Conservation (phyloP, 2,113 vertebrate genomes). For the Atractosteus spatula region DNA sequence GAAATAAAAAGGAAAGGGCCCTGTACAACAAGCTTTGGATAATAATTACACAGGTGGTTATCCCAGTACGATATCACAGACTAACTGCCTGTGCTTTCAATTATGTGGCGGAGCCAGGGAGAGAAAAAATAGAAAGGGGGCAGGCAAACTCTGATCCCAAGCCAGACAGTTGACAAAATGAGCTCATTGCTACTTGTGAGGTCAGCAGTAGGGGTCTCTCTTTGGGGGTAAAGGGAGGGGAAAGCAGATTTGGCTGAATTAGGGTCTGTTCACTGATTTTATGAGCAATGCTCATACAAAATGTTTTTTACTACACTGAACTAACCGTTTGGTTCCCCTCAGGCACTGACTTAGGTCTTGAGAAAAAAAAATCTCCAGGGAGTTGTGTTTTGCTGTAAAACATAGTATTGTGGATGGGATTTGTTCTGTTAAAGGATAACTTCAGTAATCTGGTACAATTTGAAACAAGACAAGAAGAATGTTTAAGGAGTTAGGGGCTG, state of each 20-base stretch:
- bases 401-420: not conserved
- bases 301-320: conserved; percentile 25
- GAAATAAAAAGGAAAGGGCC: conserved; percentile 15
- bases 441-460: not conserved
- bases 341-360: conserved; percentile 2
- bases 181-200: conserved; percentile 33
- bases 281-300: not conserved
- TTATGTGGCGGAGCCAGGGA: conserved; percentile 15
- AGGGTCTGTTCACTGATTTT: conserved; percentile 19
- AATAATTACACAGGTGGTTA: conserved; percentile 29
- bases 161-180: conserved; percentile 34
- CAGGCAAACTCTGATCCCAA: conserved; percentile 24
- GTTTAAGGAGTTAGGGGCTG: not conserved
- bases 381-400: not conserved
- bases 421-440: not conserved
- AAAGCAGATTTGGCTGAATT: not conserved
- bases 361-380: conserved; percentile 16
- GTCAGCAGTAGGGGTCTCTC: conserved; percentile 25
- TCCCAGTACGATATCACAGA: conserved; percentile 11
- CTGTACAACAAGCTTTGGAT: conserved; percentile 14
- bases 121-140: not conserved
- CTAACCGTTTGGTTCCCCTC: conserved; percentile 24
- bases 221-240: not conserved
- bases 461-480: not conserved
- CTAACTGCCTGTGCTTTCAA: conserved; percentile 28